Evolutionary conservation across 2,113 vertebrate genomes (phyloP), one percentile per base, ranked within the genome.

Genomic region (Echinops telfairi): DNA sequence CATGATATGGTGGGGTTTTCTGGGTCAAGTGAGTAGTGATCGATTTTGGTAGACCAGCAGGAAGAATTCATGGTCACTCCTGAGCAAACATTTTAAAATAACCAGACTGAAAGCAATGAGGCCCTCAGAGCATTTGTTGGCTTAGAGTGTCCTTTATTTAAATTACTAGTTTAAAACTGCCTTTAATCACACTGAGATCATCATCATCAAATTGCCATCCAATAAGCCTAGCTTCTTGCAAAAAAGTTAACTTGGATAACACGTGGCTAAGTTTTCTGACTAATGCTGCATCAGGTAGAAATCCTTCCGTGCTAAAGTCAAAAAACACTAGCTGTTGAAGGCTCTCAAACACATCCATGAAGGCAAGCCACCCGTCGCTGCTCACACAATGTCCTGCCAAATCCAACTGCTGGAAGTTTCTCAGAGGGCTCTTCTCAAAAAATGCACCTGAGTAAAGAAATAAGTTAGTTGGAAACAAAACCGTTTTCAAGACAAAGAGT

Each of bases 171-270:
- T 97, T 95, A 95, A 97, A 97, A 83, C 79, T 73, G 77, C 95
- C 97, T 95, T 96, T 96, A 86, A 96, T 95, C 87, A 96, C 66
- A 84, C 79, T 89, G 27, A 97, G 31, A 58, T 97, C 96, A 81
- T 96, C 68, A 1, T 86, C 47, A 87, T 98, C 96, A 58, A 98
- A 93, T 17, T 97, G 94, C 96, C 95, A 98, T 6, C 97, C 96
- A 92, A 64, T 66, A 66, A 98, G 91, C 75, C 94, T 94, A 31
- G 92, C 95, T 92, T 96, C 89, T 78, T 97, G 95, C 70, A 97
- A 92, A 89, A 64, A 92, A 90, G 87, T 90, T 86, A 97, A 87
- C 5, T 95, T 96, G 14, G 92, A 80, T 94, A 97, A 92, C 83
- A 93, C 81, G 1, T 95, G 94, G 27, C 95, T 73, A 78, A 98